Evolutionary conservation across 2,888 invertebrate genomes (phyloP).

Genomic region (Oligia strigilis): DNA sequence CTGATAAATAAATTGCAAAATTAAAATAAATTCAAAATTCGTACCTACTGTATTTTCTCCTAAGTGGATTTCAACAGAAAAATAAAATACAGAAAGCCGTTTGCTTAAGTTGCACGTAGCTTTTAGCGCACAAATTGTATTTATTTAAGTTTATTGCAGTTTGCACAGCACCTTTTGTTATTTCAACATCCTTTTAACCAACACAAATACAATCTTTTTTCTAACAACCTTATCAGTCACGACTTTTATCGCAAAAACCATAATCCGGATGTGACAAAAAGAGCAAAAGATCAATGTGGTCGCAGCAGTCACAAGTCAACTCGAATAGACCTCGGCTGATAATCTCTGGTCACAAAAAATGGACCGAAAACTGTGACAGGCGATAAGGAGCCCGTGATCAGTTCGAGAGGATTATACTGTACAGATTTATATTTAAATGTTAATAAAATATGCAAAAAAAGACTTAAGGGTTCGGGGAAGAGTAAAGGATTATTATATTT

Average conservation of each 20-base stretch:
- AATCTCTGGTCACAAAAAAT: constrained; percentile 54
- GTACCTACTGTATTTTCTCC: neutral
- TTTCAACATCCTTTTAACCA: constrained; percentile 40
- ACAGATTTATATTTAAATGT: constrained; percentile 25
- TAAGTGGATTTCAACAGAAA: constrained; percentile 14
- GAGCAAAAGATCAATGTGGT: constrained; percentile 46
- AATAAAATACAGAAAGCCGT: constrained; percentile 20
- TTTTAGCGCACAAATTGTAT: constrained; percentile 52
- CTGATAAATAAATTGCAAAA: neutral
- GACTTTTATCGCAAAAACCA: constrained; percentile 47
- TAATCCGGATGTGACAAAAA: constrained; percentile 61
- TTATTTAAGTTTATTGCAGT: constrained; percentile 58
- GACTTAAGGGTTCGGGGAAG: neutral
- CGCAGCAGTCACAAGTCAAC: constrained; percentile 53
- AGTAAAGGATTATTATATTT: constrained; percentile 13
- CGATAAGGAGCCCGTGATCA: constrained; percentile 49
- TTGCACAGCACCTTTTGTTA: constrained; percentile 29
- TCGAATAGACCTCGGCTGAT: constrained; percentile 41
- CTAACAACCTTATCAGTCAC: constrained; percentile 44
- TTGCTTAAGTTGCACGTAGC: constrained; percentile 40
- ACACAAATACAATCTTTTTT: constrained; percentile 32
- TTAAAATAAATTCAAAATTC: neutral
- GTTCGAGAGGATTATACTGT: constrained; percentile 41
- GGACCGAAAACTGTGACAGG: constrained; percentile 36
- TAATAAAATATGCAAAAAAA: constrained; percentile 14